Conservation (phyloP, 2,113 vertebrate genomes). For the Burhinus bistriatus region DNA sequence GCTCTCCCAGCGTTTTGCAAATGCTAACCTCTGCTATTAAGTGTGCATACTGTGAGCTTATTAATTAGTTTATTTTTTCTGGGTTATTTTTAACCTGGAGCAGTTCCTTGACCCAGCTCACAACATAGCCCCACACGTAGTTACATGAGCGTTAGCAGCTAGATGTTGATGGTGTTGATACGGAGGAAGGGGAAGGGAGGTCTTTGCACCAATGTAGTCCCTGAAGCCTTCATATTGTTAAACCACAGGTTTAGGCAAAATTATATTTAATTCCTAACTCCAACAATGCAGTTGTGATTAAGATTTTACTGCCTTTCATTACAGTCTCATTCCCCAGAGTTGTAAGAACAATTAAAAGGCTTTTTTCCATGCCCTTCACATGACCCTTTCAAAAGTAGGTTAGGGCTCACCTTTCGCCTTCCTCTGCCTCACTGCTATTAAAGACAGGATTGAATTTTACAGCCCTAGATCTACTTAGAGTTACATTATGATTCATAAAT, state of each 20-base stretch:
- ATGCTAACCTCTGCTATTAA: neutral
- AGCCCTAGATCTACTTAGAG: slow-evolving; percentile 49
- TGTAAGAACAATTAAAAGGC: slow-evolving; percentile 33
- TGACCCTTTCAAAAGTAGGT: slow-evolving; percentile 58
- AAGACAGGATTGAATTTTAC: slow-evolving; percentile 55
- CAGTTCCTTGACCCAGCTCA: neutral
- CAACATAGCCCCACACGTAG: neutral
- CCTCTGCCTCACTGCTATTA: slow-evolving; percentile 46
- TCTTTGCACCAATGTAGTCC: neutral
- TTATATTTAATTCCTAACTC: slow-evolving; percentile 6
- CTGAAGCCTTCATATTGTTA: neutral
- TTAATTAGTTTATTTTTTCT: slow-evolving; percentile 25
- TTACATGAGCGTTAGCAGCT: neutral
- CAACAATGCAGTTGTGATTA: neutral
- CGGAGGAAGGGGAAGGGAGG: neutral
- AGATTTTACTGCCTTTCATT: slow-evolving; percentile 49
- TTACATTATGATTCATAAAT: slow-evolving; percentile 61
- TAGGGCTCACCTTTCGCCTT: slow-evolving; percentile 51
- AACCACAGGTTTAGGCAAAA: slow-evolving; percentile 3
- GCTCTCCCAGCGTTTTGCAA: neutral
- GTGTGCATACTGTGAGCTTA: neutral
- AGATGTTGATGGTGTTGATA: neutral
- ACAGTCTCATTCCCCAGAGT: neutral
- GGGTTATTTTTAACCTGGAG: slow-evolving; percentile 9
- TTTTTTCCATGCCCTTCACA: slow-evolving; percentile 43